phyloP scores from a whole-genome alignment of 1,140 invertebrate genomes.

The Oncopodura yosiiana region DNA sequence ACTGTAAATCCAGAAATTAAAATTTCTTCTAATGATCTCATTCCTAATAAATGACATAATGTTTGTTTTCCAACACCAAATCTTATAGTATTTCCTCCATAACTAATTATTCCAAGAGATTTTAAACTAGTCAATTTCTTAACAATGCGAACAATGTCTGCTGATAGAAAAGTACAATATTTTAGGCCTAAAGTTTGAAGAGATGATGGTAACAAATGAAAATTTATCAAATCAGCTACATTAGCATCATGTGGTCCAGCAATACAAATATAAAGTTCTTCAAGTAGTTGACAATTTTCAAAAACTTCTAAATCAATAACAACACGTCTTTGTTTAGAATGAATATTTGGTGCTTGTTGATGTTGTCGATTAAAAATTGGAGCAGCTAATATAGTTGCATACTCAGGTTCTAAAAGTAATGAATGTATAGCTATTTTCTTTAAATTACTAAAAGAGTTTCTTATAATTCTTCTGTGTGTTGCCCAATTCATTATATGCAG shows the following conservation, averaged over 20 bases:
- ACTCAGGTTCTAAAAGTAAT: constrained; percentile 14
- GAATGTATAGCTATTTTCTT: constrained; percentile 10
- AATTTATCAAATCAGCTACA: constrained; percentile 8
- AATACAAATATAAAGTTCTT: constrained; percentile 20
- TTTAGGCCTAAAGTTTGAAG: constrained; percentile 11
- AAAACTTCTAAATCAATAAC: constrained; percentile 12
- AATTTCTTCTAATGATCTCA: constrained; percentile 13
- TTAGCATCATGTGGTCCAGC: constrained; percentile 6
- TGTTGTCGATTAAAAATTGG: no score
- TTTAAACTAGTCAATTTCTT: background rate
- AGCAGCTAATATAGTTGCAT: no score
- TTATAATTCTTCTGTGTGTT: constrained; percentile 3
- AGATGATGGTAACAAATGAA: constrained; percentile 8
- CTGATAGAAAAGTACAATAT: constrained; percentile 2
- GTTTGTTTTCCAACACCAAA: constrained; percentile 1
- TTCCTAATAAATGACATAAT: constrained; percentile 1
- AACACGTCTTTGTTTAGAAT: constrained; percentile 4
- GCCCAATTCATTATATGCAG: constrained; percentile 19
- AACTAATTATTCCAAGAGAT: constrained; percentile 13
- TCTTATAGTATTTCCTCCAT: background rate
- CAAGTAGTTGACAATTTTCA: background rate
- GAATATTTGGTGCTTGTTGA: no score
- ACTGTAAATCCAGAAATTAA: constrained; percentile 14
- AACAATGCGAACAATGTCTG: constrained; percentile 5
- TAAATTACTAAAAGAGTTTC: constrained; percentile 3